phyloP scores from a whole-genome alignment of 2,888 invertebrate species.

The Caenorhabditis plicata region DNA sequence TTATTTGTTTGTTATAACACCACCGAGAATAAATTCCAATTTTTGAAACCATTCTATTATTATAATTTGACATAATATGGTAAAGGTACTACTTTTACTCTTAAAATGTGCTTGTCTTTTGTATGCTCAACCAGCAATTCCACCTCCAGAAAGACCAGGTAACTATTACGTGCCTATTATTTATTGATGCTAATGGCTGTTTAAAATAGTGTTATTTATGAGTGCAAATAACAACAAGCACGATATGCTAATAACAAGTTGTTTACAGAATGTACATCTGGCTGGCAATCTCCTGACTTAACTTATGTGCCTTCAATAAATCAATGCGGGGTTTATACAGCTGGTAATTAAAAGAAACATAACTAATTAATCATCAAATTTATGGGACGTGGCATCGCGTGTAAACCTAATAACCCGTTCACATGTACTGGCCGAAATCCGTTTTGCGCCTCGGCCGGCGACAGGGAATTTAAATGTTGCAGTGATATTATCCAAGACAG shows the following conservation, averaged over 20 bases:
- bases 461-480: constrained; percentile 46
- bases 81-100: background rate
- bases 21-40: no score
- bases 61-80: constrained; percentile 3
- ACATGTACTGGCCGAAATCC: constrained; percentile 57
- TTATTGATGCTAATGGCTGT: no score
- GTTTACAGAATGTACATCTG: constrained; percentile 44
- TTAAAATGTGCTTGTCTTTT: constrained; percentile 3
- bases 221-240: no score
- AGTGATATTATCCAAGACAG: constrained; percentile 53
- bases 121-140: constrained; percentile 33
- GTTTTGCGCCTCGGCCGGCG: constrained; percentile 44
- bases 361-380: background rate
- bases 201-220: no score
- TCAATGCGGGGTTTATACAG: constrained; percentile 42
- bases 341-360: constrained; percentile 18
- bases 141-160: constrained; percentile 48
- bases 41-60: constrained; percentile 20
- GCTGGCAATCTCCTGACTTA: constrained; percentile 53
- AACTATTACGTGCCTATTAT: no score
- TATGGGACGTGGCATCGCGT: constrained; percentile 38
- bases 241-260: no score
- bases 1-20: no score
- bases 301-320: constrained; percentile 49
- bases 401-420: constrained; percentile 42